Evolutionary conservation across 2,113 vertebrate species (phyloP), one percentile per base, ranked within the genome.

Genomic region (Pholis gunnellus): DNA sequence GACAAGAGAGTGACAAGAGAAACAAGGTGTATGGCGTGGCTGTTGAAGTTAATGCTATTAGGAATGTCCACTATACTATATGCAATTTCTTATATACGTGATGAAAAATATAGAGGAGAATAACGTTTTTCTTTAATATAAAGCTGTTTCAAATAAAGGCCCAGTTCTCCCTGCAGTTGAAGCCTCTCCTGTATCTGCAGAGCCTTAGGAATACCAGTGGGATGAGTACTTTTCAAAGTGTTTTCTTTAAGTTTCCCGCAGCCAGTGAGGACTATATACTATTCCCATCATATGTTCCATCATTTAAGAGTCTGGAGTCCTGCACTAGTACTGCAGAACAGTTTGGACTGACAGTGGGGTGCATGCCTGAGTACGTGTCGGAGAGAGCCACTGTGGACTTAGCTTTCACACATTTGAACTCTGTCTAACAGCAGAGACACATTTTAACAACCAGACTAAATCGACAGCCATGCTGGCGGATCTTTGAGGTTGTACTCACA

Each of bases 341-440:
- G 34, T 63, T 72, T 59, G 48, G 27, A 64, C n/a, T 9, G 48
- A 66, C 59, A 57, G 22, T 14, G 17, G 13, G 38, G 20, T 66
- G 50, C 36, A 22, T n/a, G 67, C 10, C 63, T 46, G 54, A 74
- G 29, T 4, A 20, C 54, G 63, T 61, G 44, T 17, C 60, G 38
- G 20, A 54, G 34, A 68, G n/a, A 54, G 42, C 25, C 52, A 61
- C 61, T 22, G 27, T 0, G 1, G 72, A 59, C 50, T 34, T 57
- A n/a, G 22, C 44, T 73, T 69, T 78, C 54, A 79, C 50, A 69
- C 5, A 29, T 69, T 70, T 54, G 38, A 81, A 66, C 50, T 36
- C 36, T 18, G 22, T 46, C n/a, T 11, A 50, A 40, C 40, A 48
- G 69, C 34, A 34, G 20, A 34, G 18, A 60, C n/a, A 56, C 11